Percentiles rank a stretch among this genome's conserved stretches.
These are phyloP conservation scores for Mus pahari DNA, from an alignment of 2,113 vertebrate genomes.

Conservation along the genomic window DNA sequence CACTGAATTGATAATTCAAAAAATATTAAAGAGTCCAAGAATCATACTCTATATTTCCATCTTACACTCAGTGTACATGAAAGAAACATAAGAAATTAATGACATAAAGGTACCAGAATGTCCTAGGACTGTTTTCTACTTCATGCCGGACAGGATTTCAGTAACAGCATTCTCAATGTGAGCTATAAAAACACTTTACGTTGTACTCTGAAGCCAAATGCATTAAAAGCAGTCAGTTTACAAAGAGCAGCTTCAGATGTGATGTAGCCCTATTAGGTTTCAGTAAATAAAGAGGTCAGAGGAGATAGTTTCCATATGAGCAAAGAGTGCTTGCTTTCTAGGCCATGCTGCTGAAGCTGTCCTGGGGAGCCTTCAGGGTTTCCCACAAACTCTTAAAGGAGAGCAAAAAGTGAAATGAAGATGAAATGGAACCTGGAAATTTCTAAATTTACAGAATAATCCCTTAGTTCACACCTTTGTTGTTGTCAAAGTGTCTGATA, in stretches of 20 bases:
- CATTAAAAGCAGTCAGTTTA: constrained; percentile 64
- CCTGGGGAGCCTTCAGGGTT: background rate
- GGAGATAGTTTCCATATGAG: constrained; percentile 82
- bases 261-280: constrained; percentile 57
- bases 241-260: constrained; percentile 50
- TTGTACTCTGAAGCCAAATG: constrained; percentile 61
- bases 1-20: background rate
- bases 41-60: background rate
- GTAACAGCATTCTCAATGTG: constrained; percentile 51
- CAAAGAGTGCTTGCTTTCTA: constrained; percentile 70
- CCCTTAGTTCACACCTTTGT: background rate
- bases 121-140: constrained; percentile 1
- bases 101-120: background rate
- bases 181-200: constrained; percentile 73
- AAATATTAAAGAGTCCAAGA: background rate
- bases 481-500: background rate
- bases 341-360: constrained; percentile 45
- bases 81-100: background rate
- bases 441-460: background rate
- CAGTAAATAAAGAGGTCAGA: constrained; percentile 76
- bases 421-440: constrained; percentile 4
- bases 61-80: background rate
- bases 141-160: constrained; percentile 43
- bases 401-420: constrained; percentile 33
- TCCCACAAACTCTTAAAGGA: constrained; percentile 8